Percentiles rank a stretch among this genome's conserved stretches.
phyloP scores from a whole-genome alignment of 2,797 vertebrate genomes.

The Anableps anableps region DNA sequence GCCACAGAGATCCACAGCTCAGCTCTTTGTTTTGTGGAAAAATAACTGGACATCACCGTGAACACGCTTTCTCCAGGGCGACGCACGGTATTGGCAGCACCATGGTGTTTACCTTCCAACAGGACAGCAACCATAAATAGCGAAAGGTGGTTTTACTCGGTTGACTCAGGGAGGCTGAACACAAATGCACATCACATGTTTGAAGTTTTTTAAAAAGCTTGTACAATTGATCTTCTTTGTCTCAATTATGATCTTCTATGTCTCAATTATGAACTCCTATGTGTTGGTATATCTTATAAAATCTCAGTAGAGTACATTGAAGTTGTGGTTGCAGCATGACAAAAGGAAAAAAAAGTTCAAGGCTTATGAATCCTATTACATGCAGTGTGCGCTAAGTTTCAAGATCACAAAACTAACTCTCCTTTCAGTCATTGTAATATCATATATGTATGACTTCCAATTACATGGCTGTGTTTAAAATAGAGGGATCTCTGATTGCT shows the following conservation, averaged over 20 bases:
- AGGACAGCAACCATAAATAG: not conserved
- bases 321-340: not conserved
- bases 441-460: conserved; percentile 17
- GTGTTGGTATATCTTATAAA: not conserved
- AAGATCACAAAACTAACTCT: conserved; percentile 24
- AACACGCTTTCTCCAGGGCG: not conserved
- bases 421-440: conserved; percentile 32
- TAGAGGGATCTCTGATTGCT: conserved; percentile 30
- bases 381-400: not conserved
- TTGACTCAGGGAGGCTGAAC: not conserved
- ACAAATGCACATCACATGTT: not conserved
- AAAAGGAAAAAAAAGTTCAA: not conserved
- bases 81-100: not conserved
- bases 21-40: not conserved
- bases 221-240: too few relatives aligned
- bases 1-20: not conserved
- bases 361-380: not conserved
- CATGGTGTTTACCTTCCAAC: not conserved
- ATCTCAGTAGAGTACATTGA: not conserved
- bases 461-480: conserved; percentile 25
- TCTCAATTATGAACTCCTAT: not conserved
- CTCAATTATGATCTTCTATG: not conserved
- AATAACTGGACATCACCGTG: not conserved
- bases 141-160: not conserved
- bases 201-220: too few relatives aligned